phyloP scores from a whole-genome alignment of 2,888 invertebrate genomes.

The Philhelius pedissequus region DNA sequence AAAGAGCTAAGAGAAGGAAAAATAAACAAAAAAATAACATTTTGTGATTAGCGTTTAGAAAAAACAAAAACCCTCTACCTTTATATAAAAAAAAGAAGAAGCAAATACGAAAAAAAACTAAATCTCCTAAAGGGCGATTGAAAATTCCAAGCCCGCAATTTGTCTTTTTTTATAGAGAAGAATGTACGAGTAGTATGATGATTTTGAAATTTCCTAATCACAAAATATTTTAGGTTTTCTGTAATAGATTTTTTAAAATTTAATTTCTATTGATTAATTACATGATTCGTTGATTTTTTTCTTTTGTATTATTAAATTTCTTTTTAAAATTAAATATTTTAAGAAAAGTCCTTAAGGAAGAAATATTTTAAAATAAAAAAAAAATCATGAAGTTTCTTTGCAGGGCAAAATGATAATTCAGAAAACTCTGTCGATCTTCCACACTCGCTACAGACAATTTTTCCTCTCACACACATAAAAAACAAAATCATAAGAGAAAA shows the following conservation, averaged over 20 bases:
- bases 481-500: not conserved
- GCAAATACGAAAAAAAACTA: not conserved
- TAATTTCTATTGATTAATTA: not conserved
- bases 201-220: conserved; percentile 61
- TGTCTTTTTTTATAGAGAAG: not conserved
- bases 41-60: conserved; percentile 77
- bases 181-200: not conserved
- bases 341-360: not conserved
- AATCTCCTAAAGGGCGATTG: conserved; percentile 14
- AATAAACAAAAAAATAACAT: conserved; percentile 79
- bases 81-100: conserved; percentile 30
- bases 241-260: conserved; percentile 12
- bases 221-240: conserved; percentile 56
- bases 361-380: not conserved
- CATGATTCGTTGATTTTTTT: conserved; percentile 3
- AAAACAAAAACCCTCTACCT: conserved; percentile 70
- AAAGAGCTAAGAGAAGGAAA: conserved; percentile 79
- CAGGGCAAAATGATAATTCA: conserved; percentile 74
- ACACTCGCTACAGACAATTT: conserved; percentile 50
- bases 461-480: conserved; percentile 50
- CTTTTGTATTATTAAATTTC: not conserved
- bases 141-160: conserved; percentile 10
- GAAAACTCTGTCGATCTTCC: conserved; percentile 74
- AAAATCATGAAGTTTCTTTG: not conserved
- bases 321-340: not conserved